phyloP scores from a whole-genome alignment of 2,888 invertebrate genomes.

The Tubulanus polymorphus region DNA sequence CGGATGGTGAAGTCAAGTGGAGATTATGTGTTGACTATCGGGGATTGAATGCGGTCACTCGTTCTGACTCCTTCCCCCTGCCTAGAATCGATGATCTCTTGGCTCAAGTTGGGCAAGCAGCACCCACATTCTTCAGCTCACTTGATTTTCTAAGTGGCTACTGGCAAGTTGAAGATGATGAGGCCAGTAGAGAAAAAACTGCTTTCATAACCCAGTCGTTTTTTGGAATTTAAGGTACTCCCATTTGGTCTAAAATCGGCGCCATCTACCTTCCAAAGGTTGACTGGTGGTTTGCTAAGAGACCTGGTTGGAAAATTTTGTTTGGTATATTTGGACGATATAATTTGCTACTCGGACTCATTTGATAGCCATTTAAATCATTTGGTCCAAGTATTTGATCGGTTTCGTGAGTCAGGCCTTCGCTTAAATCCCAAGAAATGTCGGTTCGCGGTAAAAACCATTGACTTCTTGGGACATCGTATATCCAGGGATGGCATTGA shows the following conservation, averaged over 20 bases:
- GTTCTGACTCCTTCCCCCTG: neutral
- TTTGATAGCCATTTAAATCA: constrained; percentile 7
- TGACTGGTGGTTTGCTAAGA: constrained; percentile 9
- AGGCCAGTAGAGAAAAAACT: constrained; percentile 1
- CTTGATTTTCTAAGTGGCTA: neutral
- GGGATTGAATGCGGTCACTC: neutral
- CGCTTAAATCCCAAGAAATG: constrained; percentile 11
- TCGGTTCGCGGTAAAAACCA: neutral
- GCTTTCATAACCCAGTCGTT: constrained; percentile 7
- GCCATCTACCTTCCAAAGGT: constrained; percentile 10
- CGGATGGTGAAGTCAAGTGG: no score
- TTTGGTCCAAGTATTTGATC: constrained; percentile 3
- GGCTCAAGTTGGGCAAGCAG: neutral
- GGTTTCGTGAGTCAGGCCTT: constrained; percentile 5
- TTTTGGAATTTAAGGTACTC: constrained; percentile 10
- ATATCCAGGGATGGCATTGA: constrained; percentile 6
- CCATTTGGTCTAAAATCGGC: constrained; percentile 7
- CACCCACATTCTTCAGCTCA: neutral
- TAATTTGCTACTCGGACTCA: constrained; percentile 4
- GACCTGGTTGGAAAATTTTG: constrained; percentile 8
- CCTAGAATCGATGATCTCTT: neutral
- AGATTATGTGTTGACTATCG: constrained; percentile 2
- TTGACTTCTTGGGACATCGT: constrained; percentile 6
- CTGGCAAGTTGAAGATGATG: neutral
- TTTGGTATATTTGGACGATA: constrained; percentile 11